Base-by-base conservation (phyloP, 35 echinoderm and acorn worm genomes). In the Holothuria glaberrima region DNA sequence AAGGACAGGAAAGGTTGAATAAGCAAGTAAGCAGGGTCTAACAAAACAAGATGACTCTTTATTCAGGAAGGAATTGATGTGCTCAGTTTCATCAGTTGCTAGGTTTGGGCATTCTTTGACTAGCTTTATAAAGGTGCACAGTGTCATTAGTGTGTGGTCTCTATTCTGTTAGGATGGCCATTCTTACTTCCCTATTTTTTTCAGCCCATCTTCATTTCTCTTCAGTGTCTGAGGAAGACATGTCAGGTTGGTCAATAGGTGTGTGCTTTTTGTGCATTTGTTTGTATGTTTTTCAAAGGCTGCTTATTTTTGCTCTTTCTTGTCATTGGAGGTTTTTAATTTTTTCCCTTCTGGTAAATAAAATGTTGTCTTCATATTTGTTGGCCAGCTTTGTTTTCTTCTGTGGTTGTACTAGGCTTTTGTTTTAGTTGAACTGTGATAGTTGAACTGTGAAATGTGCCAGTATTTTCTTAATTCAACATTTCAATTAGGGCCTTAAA, bases 171-270 rank as follows among this genome's bases (percentile, higher is more conserved):
- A 82, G 79, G 79, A 82, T 82, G 79, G 46, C 79, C 13, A 29
- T 82, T 59, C 79, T 82, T 28, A 60, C 79, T 48, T 82, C 79
- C 5, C 48, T 82, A 16, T 32, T 82, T 19, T 50, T 82, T 48
- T 82, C 79, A 9, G 79, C 79, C 24, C 79, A 82, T 58, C 79
- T 82, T 82, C 79, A 82, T 57, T 82, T 82, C 48, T 28, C 79
- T 20, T 22, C 79, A 56, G 21, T 26, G 24, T 33, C 79, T 56
- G 79, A 82, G 57, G 79, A 82, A 50, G 48, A 82, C 79, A 50
- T 82, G 79, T 58, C 79, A 56, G 36, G 18, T 28, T 56, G 36
- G 21, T 56, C 46, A 25, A 24, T 17, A 82, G 79, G 48, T 59
- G 13, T 54, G 50, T 54, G 50, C 50, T 14, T 46, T 4, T 46